Base-by-base conservation (phyloP, 2,113 vertebrate genomes). In the Rhizomys pruinosus region DNA sequence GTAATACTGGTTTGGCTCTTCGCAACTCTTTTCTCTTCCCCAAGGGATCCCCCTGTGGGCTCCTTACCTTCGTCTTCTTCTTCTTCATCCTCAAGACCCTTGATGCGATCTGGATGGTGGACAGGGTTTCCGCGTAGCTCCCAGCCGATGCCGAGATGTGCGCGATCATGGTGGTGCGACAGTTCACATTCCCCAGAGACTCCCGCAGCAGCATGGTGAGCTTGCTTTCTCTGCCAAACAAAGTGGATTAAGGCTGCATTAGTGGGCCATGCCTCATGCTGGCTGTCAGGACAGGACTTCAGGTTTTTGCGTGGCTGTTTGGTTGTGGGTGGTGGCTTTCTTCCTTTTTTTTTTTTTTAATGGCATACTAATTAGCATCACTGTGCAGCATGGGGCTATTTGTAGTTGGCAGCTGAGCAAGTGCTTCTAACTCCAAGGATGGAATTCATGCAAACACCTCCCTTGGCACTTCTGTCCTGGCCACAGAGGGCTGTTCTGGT, bases 111-210 rank as follows among this genome's bases (percentile, higher is more conserved):
- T 99, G 99, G 97, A 99, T 98, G 96, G 99, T 99, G 97, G 99
- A 99, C 86, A 99, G 99, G 0, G 99, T 99, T 97, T 99, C 99
- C 0, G 99, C 98, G 5, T 99, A 99, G 98, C 98, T 99, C 90
- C 98, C 98, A 0, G 99, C 98, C 8, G 98, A 98, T 0, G 99
- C 98, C 27, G 99, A 99, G 98, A 99, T 99, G 98, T 99, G 99
- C 91, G 99, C 99, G 63, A 99, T 99, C 99, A 99, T 99, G 91
- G 99, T 99, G 97, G 99, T 99, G 95, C 99, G 99, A 98, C 99
- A 99, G 98, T 99, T 99, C 98, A 99, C 98, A 93, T 99, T 99
- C 97, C 99, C 99, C 97, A 99, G 98, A 85, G 99, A 99, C 97
- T 99, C 99, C 23, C 99, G 98, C 93, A 99, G 99, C 98, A 99